Conservation (phyloP, 2,888 invertebrate genomes). For the Tipula confusa region DNA sequence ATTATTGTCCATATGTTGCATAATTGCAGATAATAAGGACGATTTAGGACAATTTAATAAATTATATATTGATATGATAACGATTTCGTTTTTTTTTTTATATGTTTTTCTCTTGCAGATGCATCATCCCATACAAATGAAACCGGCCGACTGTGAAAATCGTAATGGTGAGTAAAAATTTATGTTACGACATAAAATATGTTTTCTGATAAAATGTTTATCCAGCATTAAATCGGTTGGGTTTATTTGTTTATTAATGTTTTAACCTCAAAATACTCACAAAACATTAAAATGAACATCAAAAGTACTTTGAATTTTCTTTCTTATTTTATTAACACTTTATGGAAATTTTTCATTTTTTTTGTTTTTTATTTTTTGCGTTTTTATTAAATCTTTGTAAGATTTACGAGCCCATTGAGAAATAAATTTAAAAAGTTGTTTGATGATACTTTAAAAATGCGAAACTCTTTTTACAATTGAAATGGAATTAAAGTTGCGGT, state of each 20-base stretch:
- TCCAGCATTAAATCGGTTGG: neutral
- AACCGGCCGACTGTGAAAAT: constrained; percentile 98
- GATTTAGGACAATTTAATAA: neutral
- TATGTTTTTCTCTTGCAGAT: constrained; percentile 72
- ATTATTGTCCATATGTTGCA: neutral
- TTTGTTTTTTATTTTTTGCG: neutral
- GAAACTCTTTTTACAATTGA: neutral
- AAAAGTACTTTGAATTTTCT: neutral
- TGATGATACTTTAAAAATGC: neutral
- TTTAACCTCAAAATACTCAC: neutral
- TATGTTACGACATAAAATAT: neutral
- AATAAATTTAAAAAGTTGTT: neutral
- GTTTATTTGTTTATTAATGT: neutral
- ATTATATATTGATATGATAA: neutral
- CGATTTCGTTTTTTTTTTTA: constrained; percentile 36
- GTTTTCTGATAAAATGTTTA: neutral
- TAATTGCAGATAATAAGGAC: neutral
- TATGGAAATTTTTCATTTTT: neutral
- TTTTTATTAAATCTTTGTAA: neutral
- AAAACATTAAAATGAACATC: neutral
- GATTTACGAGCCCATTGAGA: neutral
- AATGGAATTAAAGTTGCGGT: neutral
- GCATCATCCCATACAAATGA: constrained; percentile 99
- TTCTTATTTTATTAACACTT: neutral
- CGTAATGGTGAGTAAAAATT: constrained; percentile 81